A percentile compares a stretch with the other conserved stretches of the same genome.
These are phyloP conservation scores for Thaumatotibia leucotreta DNA, from an alignment of 1,140 invertebrate species.

Conservation along the genomic window DNA sequence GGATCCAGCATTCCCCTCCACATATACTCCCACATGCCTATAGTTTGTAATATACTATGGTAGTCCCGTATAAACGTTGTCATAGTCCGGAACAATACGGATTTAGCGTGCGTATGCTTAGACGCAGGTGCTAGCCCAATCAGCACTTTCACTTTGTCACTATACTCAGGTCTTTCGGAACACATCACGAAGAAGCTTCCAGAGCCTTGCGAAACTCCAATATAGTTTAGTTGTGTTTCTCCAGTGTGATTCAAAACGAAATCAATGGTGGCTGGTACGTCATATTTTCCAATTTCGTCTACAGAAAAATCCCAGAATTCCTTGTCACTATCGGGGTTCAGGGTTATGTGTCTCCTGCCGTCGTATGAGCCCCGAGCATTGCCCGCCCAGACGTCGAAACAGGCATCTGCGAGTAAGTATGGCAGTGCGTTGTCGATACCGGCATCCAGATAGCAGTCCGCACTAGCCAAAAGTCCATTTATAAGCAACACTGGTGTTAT, in stretches of 20 bases:
- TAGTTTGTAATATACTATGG: slow-evolving; percentile 19
- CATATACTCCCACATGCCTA: slow-evolving; percentile 37
- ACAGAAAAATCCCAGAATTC: slow-evolving; percentile 76
- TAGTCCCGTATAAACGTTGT: slow-evolving; percentile 16
- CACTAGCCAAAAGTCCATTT: slow-evolving; percentile 83
- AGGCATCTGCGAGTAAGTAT: slow-evolving; percentile 81
- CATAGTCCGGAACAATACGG: slow-evolving; percentile 27
- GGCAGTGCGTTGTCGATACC: slow-evolving; percentile 81
- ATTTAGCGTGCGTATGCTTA: slow-evolving; percentile 40
- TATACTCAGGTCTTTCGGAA: slow-evolving; percentile 48
- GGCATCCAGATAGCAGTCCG: slow-evolving; percentile 81
- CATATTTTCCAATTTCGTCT: slow-evolving; percentile 85
- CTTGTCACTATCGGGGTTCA: slow-evolving; percentile 73
- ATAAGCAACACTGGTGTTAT: slow-evolving; percentile 45
- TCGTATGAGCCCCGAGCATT: slow-evolving; percentile 83
- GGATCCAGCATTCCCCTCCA: slow-evolving; percentile 27
- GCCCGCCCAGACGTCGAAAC: slow-evolving; percentile 87
- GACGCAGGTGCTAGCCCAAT: slow-evolving; percentile 48
- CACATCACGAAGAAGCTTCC: slow-evolving; percentile 49
- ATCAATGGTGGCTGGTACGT: slow-evolving; percentile 85
- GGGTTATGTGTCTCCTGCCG: slow-evolving; percentile 75
- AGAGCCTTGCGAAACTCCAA: slow-evolving; percentile 80
- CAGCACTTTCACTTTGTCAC: slow-evolving; percentile 45
- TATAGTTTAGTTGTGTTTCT: slow-evolving; percentile 75
- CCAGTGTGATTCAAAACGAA: slow-evolving; percentile 76